Conservation (phyloP, 2,797 vertebrate genomes). For the Danionella dracula region DNA sequence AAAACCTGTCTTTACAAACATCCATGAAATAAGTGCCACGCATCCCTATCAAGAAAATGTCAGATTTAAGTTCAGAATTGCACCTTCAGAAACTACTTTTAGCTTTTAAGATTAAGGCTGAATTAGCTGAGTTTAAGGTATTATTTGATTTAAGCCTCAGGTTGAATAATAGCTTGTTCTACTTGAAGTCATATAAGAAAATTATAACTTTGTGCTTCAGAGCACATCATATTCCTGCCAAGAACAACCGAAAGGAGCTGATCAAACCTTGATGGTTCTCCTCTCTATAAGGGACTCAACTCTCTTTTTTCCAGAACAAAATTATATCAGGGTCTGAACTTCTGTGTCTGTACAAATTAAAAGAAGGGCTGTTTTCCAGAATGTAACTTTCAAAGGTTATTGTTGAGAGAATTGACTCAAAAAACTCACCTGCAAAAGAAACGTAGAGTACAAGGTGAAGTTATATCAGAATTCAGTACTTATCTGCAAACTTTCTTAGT, state of each 20-base stretch:
- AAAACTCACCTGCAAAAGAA: too few relatives aligned
- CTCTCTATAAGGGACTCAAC: conserved; percentile 3
- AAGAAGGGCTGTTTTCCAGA: neutral
- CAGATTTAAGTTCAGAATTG: too few relatives aligned
- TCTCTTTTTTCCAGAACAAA: neutral
- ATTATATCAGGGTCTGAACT: neutral
- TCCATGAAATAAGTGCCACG: too few relatives aligned
- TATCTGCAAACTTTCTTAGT: too few relatives aligned
- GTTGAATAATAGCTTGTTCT: neutral
- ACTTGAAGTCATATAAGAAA: neutral
- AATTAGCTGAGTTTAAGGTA: neutral
- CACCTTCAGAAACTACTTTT: too few relatives aligned
- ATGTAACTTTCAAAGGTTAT: neutral
- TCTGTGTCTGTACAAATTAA: neutral
- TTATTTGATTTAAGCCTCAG: neutral
- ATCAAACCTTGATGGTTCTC: conserved; percentile 15
- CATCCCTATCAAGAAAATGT: too few relatives aligned
- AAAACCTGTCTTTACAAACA: too few relatives aligned
- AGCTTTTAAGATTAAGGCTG: neutral
- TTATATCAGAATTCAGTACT: too few relatives aligned
- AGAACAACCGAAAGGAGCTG: neutral
- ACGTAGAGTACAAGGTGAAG: too few relatives aligned
- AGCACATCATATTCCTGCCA: neutral
- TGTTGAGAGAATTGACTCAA: neutral
- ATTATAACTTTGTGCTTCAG: conserved; percentile 11